These are phyloP conservation scores for Chesias legatella DNA, from an alignment of 2,888 invertebrate genomes.

Conservation along the genomic window DNA sequence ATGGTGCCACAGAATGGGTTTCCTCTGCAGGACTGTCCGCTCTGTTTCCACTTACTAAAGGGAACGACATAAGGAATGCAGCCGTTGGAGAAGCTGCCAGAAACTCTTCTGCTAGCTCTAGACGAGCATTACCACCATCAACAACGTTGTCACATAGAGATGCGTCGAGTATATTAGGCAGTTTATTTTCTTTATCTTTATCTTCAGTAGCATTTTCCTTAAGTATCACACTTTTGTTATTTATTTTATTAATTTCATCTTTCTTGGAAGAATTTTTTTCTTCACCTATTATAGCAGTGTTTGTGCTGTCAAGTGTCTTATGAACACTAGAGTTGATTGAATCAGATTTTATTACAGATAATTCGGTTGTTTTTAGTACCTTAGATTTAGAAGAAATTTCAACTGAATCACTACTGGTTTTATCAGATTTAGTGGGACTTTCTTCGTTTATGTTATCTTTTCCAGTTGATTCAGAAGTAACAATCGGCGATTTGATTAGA, in stretches of 20 bases:
- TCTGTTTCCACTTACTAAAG: conserved; percentile 82
- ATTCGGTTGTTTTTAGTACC: conserved; percentile 4
- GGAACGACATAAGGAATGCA: conserved; percentile 88
- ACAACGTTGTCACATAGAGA: conserved; percentile 63
- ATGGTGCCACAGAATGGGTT: conserved; percentile 35
- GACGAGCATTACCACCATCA: conserved; percentile 77
- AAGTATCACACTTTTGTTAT: conserved; percentile 29
- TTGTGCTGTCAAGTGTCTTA: conserved; percentile 13
- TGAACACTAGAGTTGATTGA: conserved; percentile 4
- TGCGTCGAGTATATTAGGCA: conserved; percentile 62
- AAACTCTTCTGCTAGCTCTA: conserved; percentile 79
- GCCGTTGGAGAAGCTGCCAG: conserved; percentile 85
- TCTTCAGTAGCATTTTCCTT: conserved; percentile 38
- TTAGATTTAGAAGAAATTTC: conserved; percentile 7
- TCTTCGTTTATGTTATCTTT: conserved; percentile 7
- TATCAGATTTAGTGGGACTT: neutral
- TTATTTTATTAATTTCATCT: conserved; percentile 32
- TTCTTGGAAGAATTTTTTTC: conserved; percentile 23
- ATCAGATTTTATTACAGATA: conserved; percentile 1
- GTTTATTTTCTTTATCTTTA: conserved; percentile 62
- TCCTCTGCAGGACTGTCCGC: conserved; percentile 75
- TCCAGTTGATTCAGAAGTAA: conserved; percentile 3
- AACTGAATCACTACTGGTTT: conserved; percentile 4
- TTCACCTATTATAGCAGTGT: conserved; percentile 19
- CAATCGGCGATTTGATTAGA: conserved; percentile 4